Base-by-base conservation (phyloP, 2,888 invertebrate genomes). In the Phrixothrix hirtus region DNA sequence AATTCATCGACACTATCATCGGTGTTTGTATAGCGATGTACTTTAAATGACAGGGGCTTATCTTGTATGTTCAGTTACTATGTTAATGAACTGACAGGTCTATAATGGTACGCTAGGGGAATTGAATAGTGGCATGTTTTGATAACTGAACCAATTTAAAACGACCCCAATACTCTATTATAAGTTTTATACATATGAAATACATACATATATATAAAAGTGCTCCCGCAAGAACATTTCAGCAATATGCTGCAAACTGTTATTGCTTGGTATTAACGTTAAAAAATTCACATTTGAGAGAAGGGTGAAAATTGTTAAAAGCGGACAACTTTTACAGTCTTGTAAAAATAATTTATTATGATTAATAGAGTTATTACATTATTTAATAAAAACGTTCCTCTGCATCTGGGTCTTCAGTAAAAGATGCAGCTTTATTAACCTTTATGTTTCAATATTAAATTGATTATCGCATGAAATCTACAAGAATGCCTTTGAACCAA, bases 51-150 rank as follows among this genome's bases (percentile, higher is more conserved):
- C 57, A 45, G 30, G 16, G 39, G 57, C 57, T 57, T 57, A 57
- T 53, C 57, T 53, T 57, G 53, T 57, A 53, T 53, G 53, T 57
- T 53, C 57, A 57, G 57, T 53, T 49, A 48, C 49, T 53, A 45
- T 48, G 42, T 47, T 57, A 46, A 54, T 48, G 36, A 45, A 54
- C 48, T 54, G 54, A 49, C 54, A 49, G 48, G 34, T 31, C 36
- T 32, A 31, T 48, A 41, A 45, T 25, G 41, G 26, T 11, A 17
- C 17, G 32, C 25, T 14, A 46, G 42, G 35, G 36, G 37, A 46
- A 30, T 39, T 37, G 21, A 17, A 30, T 44, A 17, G 30, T 31
- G 29, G 41, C 29, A 25, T 35, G 36, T 42, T 52, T 46, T 46
- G 46, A 52, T 46, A 52, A 46, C 52, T 46, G 46, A 36, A 27